Evolutionary conservation across 1,140 invertebrate genomes (phyloP).

Genomic region (Chionoecetes opilio): DNA sequence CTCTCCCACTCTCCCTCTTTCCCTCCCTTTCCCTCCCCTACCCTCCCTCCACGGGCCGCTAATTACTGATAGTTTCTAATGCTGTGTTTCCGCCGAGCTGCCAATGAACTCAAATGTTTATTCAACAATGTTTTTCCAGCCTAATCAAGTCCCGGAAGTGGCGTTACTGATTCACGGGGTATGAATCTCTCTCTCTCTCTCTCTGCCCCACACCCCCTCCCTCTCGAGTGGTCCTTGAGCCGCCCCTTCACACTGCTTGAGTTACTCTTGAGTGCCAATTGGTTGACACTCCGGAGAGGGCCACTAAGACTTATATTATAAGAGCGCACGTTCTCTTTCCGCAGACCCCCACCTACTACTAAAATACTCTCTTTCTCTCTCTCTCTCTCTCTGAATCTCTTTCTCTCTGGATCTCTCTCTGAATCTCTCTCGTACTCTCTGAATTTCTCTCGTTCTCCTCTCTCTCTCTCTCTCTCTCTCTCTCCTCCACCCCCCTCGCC

Average conservation of each 20-base stretch:
- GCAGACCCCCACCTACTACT: too few species aligned
- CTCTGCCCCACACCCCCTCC: slow-evolving; percentile 7
- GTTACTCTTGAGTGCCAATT: slow-evolving; percentile 72
- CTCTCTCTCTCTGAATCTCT: not conserved
- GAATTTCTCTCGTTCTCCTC: too few species aligned
- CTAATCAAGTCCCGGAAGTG: not conserved
- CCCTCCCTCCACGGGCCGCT: not conserved
- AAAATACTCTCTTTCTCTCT: not conserved
- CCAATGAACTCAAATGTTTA: not conserved
- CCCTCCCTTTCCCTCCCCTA: not conserved
- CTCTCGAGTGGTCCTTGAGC: slow-evolving; percentile 69
- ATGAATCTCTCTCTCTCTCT: not conserved
- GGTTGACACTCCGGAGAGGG: slow-evolving; percentile 73
- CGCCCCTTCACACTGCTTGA: slow-evolving; percentile 73
- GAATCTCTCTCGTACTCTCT: too few species aligned
- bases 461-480: too few species aligned
- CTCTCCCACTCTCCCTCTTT: not conserved
- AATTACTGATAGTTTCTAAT: not conserved
- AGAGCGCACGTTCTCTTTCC: slow-evolving; percentile 47
- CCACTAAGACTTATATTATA: slow-evolving; percentile 73
- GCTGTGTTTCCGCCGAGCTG: slow-evolving; percentile 9
- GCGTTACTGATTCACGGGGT: not conserved
- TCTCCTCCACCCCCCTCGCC: too few species aligned
- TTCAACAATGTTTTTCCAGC: not conserved
- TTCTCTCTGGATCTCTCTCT: slow-evolving; percentile 25